Evolutionary conservation across 2,888 invertebrate species (phyloP).

Genomic region (Andrena chrysosceles): DNA sequence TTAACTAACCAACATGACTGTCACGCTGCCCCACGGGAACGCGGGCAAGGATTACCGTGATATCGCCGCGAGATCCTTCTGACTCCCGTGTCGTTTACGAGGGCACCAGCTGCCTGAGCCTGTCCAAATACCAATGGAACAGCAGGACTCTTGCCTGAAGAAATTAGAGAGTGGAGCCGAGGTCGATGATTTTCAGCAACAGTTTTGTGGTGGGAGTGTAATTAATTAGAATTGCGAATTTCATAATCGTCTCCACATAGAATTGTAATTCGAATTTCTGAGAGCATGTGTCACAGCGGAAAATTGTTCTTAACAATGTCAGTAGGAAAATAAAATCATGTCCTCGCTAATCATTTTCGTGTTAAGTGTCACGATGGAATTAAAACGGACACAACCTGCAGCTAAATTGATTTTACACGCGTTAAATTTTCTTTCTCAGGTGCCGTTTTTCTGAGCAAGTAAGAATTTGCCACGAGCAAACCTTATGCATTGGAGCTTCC

Average conservation of each 20-base stretch:
- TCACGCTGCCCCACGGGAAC: slow-evolving; percentile 60
- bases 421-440: background rate
- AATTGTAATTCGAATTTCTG: no score
- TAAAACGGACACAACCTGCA: background rate
- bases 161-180: background rate
- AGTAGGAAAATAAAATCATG: no score
- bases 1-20: slow-evolving; percentile 73
- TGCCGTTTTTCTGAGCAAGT: background rate
- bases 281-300: no score
- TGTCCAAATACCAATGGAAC: slow-evolving; percentile 24
- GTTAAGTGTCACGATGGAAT: background rate
- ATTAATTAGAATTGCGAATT: no score
- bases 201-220: no score
- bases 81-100: slow-evolving; percentile 48
- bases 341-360: background rate
- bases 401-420: background rate
- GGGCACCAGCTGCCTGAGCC: slow-evolving; percentile 17
- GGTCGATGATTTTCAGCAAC: no score
- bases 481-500: background rate
- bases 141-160: background rate
- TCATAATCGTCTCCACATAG: no score
- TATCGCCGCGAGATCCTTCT: slow-evolving; percentile 50
- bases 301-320: no score
- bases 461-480: background rate
- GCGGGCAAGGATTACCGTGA: slow-evolving; percentile 64